Evolutionary conservation across 2,888 invertebrate species (phyloP).

Genomic region (Eretmocerus hayati): DNA sequence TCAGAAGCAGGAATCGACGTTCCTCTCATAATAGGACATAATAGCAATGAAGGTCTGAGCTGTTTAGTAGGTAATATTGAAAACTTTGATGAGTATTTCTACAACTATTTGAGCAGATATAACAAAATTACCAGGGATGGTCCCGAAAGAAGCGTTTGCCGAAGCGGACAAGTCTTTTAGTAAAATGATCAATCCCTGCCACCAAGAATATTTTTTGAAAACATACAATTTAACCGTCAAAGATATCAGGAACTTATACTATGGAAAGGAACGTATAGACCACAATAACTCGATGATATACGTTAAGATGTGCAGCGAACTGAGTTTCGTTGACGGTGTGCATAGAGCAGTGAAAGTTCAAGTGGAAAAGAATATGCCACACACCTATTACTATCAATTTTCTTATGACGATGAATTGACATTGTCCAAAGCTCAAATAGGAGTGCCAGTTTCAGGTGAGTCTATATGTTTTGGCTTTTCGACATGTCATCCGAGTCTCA

Average conservation of each 20-base stretch:
- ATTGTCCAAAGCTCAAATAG: slow-evolving; percentile 18
- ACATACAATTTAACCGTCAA: slow-evolving; percentile 15
- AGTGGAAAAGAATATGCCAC: slow-evolving; percentile 6
- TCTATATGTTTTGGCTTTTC: no score
- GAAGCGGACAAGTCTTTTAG: no score
- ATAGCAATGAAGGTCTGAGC: no score
- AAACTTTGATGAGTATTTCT: no score
- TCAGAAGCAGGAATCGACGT: no score
- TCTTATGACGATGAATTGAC: slow-evolving; percentile 25
- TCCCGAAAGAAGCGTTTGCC: no score
- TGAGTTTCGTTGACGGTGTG: slow-evolving; percentile 26
- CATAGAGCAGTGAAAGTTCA: slow-evolving; percentile 26
- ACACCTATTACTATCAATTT: slow-evolving; percentile 33
- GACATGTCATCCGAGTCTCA: no score
- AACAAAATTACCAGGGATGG: no score
- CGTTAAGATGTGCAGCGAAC: slow-evolving; percentile 24
- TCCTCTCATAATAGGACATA: no score
- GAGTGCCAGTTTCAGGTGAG: neutral
- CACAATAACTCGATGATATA: slow-evolving; percentile 13
- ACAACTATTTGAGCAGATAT: no score
- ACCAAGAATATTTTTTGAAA: no score
- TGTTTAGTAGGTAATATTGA: no score
- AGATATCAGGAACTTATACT: slow-evolving; percentile 28
- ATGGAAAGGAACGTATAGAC: slow-evolving; percentile 22
- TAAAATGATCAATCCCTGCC: neutral